phyloP scores from a whole-genome alignment of 2,888 invertebrate genomes.

The Drosophila antonietae region DNA sequence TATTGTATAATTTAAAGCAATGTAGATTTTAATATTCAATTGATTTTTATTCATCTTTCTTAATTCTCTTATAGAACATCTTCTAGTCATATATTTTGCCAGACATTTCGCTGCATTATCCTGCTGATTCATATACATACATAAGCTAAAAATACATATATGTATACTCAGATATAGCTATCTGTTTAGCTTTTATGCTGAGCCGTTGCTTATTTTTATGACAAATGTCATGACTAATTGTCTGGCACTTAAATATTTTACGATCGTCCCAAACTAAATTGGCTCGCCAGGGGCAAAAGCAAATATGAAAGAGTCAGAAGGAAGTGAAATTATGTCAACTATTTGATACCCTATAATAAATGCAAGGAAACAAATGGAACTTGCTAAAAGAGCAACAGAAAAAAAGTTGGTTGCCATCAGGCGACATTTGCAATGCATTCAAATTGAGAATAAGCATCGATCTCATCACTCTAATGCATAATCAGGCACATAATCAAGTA shows the following conservation, averaged over 20 bases:
- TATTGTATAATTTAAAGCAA: neutral
- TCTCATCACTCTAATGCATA: too few relatives aligned
- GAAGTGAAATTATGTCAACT: neutral
- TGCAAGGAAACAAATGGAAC: too few relatives aligned
- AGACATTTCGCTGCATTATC: neutral
- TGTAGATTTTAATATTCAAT: neutral
- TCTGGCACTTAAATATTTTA: constrained; percentile 66
- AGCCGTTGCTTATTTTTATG: constrained; percentile 55
- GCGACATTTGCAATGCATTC: neutral
- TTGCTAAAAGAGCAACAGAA: neutral
- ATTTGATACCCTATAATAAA: neutral
- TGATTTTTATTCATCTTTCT: neutral
- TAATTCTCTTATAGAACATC: neutral
- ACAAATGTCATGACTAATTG: constrained; percentile 74
- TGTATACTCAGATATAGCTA: neutral
- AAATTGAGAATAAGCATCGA: too few relatives aligned
- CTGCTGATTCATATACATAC: constrained; percentile 3
- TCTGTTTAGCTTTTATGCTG: constrained; percentile 39
- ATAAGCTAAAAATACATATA: neutral
- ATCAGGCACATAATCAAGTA: too few relatives aligned
- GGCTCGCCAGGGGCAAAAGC: constrained; percentile 22
- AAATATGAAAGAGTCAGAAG: constrained; percentile 13
- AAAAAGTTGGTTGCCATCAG: too few relatives aligned
- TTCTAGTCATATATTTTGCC: neutral
- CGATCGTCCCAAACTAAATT: constrained; percentile 44